Conservation (phyloP, 1,140 invertebrate genomes). For the Drosophila biarmipes region DNA sequence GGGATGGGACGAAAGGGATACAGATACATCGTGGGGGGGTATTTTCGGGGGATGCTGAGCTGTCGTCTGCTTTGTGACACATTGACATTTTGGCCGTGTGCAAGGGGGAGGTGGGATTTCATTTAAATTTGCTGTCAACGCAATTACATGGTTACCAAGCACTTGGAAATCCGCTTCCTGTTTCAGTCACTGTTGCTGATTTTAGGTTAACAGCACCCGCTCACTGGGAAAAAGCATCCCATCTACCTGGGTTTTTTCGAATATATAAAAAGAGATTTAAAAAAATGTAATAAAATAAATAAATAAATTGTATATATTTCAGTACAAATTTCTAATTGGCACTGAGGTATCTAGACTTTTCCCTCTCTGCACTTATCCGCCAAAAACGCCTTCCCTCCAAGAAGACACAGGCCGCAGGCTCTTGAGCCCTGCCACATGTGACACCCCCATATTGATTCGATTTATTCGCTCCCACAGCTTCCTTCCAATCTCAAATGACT, state of each 20-base stretch:
- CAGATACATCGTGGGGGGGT: neutral
- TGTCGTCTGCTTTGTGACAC: slow-evolving; percentile 78
- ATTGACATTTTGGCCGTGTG: slow-evolving; percentile 58
- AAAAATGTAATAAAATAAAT: no score
- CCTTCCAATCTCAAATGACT: slow-evolving; percentile 41
- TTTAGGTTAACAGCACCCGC: slow-evolving; percentile 4
- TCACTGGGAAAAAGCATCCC: neutral
- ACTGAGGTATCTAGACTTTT: neutral
- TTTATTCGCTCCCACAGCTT: slow-evolving; percentile 54
- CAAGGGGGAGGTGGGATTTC: slow-evolving; percentile 46
- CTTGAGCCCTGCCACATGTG: slow-evolving; percentile 48
- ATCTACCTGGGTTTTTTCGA: neutral
- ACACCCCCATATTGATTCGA: slow-evolving; percentile 60
- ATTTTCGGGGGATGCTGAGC: slow-evolving; percentile 18
- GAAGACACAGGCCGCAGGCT: slow-evolving; percentile 20
- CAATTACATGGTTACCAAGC: slow-evolving; percentile 74
- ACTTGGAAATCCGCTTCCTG: slow-evolving; percentile 44
- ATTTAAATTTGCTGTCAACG: slow-evolving; percentile 83
- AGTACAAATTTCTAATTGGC: no score
- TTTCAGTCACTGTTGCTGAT: slow-evolving; percentile 24
- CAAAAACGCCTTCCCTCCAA: neutral
- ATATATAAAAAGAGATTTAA: no score
- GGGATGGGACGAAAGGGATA: neutral
- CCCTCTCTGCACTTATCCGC: neutral
- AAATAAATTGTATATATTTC: no score